phyloP scores from a whole-genome alignment of 2,113 vertebrate species.

The Lagopus muta region DNA sequence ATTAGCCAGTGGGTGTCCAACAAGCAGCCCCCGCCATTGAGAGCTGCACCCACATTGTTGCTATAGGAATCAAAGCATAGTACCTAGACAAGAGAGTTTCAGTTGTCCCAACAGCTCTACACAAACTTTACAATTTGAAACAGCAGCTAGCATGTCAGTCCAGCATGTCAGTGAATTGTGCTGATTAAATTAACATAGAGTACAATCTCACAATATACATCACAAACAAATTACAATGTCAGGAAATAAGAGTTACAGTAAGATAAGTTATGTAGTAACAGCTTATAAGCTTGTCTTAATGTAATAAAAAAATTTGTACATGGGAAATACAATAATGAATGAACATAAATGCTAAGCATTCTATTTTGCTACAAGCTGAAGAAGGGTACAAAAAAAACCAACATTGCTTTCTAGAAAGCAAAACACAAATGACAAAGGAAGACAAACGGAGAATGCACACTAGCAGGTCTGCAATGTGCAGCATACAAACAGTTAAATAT shows the following conservation, averaged over 20 bases:
- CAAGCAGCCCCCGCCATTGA: slow-evolving; percentile 78
- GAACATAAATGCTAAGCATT: slow-evolving; percentile 85
- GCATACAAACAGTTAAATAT: slow-evolving; percentile 90
- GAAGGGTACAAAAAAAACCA: slow-evolving; percentile 73
- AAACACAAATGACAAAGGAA: slow-evolving; percentile 82
- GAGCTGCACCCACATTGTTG: slow-evolving; percentile 90
- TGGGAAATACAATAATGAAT: slow-evolving; percentile 88
- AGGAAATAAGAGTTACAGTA: slow-evolving; percentile 93
- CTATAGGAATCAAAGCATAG: slow-evolving; percentile 92
- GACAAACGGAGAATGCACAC: slow-evolving; percentile 84
- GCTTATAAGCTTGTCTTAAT: slow-evolving; percentile 88
- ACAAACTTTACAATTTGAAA: slow-evolving; percentile 86
- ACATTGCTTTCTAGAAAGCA: slow-evolving; percentile 79
- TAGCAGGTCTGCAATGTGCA: slow-evolving; percentile 83
- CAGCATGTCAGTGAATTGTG: slow-evolving; percentile 99
- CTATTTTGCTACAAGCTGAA: slow-evolving; percentile 85
- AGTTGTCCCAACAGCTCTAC: slow-evolving; percentile 86
- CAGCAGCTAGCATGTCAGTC: slow-evolving; percentile 99
- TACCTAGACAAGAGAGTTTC: slow-evolving; percentile 88
- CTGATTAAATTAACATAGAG: slow-evolving; percentile 99
- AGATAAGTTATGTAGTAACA: slow-evolving; percentile 93
- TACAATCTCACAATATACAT: slow-evolving; percentile 99
- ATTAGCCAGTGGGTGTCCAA: slow-evolving; percentile 85
- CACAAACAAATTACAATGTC: slow-evolving; percentile 92
- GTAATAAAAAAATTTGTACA: slow-evolving; percentile 87